Conservation (phyloP, 2,888 invertebrate genomes). For the Agrotis ipsilon region DNA sequence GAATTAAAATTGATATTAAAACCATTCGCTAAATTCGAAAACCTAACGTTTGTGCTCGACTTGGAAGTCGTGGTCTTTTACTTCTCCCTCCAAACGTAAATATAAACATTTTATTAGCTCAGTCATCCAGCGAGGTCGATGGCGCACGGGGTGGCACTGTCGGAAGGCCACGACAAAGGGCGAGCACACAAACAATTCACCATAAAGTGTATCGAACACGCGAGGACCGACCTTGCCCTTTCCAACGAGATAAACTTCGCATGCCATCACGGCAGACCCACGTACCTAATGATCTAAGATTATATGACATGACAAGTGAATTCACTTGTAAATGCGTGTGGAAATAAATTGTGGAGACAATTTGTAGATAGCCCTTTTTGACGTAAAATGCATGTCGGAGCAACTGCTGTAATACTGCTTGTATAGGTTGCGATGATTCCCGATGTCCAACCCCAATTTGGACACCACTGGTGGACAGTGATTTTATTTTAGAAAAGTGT, state of each 20-base stretch:
- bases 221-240: slow-evolving; percentile 82
- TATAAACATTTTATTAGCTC: slow-evolving; percentile 66
- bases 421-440: too few relatives aligned
- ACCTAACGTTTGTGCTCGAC: too few relatives aligned
- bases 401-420: too few relatives aligned
- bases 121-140: slow-evolving; percentile 56
- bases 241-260: slow-evolving; percentile 75
- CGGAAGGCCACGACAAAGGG: slow-evolving; percentile 73
- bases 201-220: slow-evolving; percentile 80
- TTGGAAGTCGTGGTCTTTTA: too few relatives aligned
- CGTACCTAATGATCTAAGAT: slow-evolving; percentile 61
- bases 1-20: too few relatives aligned
- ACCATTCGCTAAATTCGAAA: too few relatives aligned
- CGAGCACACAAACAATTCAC: slow-evolving; percentile 71
- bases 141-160: slow-evolving; percentile 52
- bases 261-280: slow-evolving; percentile 60
- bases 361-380: too few relatives aligned
- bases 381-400: too few relatives aligned
- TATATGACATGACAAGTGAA: slow-evolving; percentile 66
- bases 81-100: too few relatives aligned
- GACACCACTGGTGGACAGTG: too few relatives aligned
- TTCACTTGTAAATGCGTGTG: slow-evolving; percentile 59
- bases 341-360: slow-evolving; percentile 30
- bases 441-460: too few relatives aligned
- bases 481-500: too few relatives aligned